Evolutionary conservation across 2,113 vertebrate species (phyloP).

Genomic region (Ellobius talpinus): DNA sequence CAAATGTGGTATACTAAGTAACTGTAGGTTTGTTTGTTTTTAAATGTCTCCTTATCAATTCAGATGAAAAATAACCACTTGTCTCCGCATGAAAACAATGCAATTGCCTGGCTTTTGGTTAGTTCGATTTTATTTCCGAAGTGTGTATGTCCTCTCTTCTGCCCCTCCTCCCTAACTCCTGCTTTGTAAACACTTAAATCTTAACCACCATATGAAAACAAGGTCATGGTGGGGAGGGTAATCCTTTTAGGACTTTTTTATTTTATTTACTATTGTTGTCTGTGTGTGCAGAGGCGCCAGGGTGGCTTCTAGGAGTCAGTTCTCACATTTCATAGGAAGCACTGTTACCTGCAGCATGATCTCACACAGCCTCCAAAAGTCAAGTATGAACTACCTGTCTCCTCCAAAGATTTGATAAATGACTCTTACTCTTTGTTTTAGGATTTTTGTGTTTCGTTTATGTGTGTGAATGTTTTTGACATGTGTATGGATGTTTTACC

Average conservation of each 20-base stretch:
- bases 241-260: not conserved
- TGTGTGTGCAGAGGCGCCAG: not conserved
- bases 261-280: not conserved
- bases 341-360: not conserved
- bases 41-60: not conserved
- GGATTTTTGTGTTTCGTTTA: not conserved
- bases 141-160: not conserved
- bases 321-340: not conserved
- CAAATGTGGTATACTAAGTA: not conserved
- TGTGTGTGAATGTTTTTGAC: not conserved
- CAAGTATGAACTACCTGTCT: not conserved
- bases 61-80: not conserved
- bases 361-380: not conserved
- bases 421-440: conserved; percentile 15
- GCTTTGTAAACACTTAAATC: not conserved
- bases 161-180: not conserved
- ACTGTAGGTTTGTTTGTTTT: not conserved
- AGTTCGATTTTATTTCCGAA: not conserved
- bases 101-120: not conserved
- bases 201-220: not conserved
- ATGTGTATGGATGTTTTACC: not conserved
- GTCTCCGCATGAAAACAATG: not conserved
- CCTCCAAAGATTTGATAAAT: conserved; percentile 23
- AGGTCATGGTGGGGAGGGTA: not conserved
- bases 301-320: not conserved